Conservation (phyloP, 2,888 invertebrate genomes). For the Molorchus minor region DNA sequence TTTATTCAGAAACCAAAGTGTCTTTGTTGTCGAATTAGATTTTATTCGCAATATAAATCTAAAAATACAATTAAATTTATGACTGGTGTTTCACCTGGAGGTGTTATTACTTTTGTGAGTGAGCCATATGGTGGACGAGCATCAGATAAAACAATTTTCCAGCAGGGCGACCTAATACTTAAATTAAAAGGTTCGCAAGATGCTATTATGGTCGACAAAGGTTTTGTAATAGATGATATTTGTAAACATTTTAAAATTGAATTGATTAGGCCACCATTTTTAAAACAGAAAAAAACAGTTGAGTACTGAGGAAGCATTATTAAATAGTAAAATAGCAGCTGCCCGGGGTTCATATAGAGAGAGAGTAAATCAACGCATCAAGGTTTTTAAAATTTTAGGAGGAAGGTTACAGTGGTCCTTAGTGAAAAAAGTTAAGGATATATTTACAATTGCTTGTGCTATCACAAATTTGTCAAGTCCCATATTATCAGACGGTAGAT, state of each 20-base stretch:
- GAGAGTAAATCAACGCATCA: slow-evolving; percentile 27
- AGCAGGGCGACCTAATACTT: background rate
- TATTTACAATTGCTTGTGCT: too few relatives aligned
- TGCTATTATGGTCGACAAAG: slow-evolving; percentile 1
- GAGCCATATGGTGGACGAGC: slow-evolving; percentile 24
- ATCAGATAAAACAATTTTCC: slow-evolving; percentile 14
- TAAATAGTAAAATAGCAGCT: slow-evolving; percentile 19
- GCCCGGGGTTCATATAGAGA: slow-evolving; percentile 2
- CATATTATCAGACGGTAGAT: background rate
- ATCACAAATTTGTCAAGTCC: slow-evolving; percentile 2
- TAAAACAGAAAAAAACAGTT: background rate
- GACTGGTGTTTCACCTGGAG: slow-evolving; percentile 22
- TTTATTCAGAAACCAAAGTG: slow-evolving; percentile 5
- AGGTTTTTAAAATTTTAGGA: slow-evolving; percentile 27
- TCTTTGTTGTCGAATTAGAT: slow-evolving; percentile 25
- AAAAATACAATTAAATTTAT: slow-evolving; percentile 24
- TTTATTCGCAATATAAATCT: slow-evolving; percentile 24
- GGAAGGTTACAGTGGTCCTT: background rate
- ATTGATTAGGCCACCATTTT: slow-evolving; percentile 1
- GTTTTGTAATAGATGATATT: slow-evolving; percentile 11
- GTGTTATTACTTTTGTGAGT: slow-evolving; percentile 12
- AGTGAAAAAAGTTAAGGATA: background rate
- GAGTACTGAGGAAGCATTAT: slow-evolving; percentile 6
- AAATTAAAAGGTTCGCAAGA: background rate
- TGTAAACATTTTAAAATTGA: slow-evolving; percentile 1